Conservation (phyloP, 2,888 invertebrate species). For the Athalia rosae region DNA sequence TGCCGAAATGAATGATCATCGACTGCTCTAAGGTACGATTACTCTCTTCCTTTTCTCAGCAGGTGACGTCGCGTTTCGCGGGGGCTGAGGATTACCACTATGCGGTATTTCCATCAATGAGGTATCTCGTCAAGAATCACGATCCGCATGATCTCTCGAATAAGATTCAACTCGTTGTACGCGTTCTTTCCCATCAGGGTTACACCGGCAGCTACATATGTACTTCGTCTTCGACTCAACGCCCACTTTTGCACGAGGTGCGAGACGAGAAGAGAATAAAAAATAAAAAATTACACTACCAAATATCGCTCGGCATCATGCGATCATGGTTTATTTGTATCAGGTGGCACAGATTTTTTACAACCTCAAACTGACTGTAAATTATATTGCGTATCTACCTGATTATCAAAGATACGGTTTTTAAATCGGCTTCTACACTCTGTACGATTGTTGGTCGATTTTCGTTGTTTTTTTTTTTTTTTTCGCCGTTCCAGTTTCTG, state of each 20-base stretch:
- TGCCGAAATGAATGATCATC: too few relatives aligned
- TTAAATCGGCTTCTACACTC: too few relatives aligned
- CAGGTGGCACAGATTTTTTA: conserved; percentile 1
- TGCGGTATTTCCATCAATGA: neutral
- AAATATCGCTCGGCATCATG: neutral
- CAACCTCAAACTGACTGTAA: too few relatives aligned
- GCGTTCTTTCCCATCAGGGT: neutral
- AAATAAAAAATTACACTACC: neutral
- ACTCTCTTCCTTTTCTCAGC: neutral
- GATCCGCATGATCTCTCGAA: neutral
- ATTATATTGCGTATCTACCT: too few relatives aligned
- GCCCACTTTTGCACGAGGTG: too few relatives aligned
- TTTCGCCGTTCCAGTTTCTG: too few relatives aligned
- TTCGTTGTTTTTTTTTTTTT: too few relatives aligned
- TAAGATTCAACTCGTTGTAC: neutral
- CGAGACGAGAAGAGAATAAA: too few relatives aligned
- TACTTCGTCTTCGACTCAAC: neutral
- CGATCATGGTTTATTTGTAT: neutral
- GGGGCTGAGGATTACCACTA: conserved; percentile 20
- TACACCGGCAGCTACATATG: neutral
- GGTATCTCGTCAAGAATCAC: neutral
- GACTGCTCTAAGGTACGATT: too few relatives aligned
- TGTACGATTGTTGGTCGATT: too few relatives aligned
- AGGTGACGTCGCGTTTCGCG: neutral
- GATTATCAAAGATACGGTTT: too few relatives aligned